Percentiles rank a stretch among this genome's conserved stretches.
phyloP scores from a whole-genome alignment of 2,888 invertebrate genomes.

The Dryocosmus kuriphilus region DNA sequence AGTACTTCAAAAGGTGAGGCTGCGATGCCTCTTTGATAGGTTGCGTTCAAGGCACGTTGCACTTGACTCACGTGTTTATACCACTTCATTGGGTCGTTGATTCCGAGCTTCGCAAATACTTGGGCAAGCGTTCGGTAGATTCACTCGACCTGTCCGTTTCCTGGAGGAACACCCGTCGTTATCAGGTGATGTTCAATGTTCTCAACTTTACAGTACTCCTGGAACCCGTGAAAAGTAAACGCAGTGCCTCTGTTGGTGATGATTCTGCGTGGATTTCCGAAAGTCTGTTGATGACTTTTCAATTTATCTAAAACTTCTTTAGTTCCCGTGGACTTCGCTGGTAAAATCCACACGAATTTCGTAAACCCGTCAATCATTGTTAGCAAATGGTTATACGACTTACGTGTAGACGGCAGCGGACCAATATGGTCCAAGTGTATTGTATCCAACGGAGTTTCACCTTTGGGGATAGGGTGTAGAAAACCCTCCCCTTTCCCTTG shows the following conservation, averaged over 20 bases:
- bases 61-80: no score
- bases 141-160: no score
- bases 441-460: conserved; percentile 34
- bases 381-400: conserved; percentile 47
- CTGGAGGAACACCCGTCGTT: no score
- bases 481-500: conserved; percentile 44
- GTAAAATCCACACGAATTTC: conserved; percentile 15
- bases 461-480: conserved; percentile 42
- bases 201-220: no score
- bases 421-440: conserved; percentile 49
- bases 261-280: conserved; percentile 70
- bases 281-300: conserved; percentile 61
- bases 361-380: neutral
- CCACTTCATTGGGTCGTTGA: no score
- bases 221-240: no score
- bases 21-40: no score
- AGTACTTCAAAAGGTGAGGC: no score
- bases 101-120: no score
- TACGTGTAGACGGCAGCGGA: conserved; percentile 44
- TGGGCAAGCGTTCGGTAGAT: no score
- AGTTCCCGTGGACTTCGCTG: conserved; percentile 35
- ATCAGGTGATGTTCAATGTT: no score
- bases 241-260: conserved; percentile 66
- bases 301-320: conserved; percentile 61
- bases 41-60: no score